Conservation (phyloP, 2,113 vertebrate species). For the Chelonoidis abingdonii region DNA sequence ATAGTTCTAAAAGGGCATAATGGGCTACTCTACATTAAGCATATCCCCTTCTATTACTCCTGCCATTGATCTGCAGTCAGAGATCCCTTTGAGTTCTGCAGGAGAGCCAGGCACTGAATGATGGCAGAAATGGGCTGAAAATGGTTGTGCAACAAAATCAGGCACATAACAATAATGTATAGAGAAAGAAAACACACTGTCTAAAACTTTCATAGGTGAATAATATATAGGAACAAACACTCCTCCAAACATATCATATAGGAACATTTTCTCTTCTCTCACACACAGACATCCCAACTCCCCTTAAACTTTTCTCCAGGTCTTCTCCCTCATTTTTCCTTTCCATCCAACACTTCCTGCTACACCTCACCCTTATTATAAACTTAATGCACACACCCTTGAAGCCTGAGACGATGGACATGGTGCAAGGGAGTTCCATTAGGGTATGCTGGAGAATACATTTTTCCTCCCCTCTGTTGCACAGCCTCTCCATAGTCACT, state of each 20-base stretch:
- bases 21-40: neutral
- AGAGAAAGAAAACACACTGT: neutral
- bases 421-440: neutral
- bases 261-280: neutral
- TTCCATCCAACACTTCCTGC: neutral
- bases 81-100: neutral
- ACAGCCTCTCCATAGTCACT: neutral
- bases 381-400: neutral
- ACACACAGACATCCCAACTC: neutral
- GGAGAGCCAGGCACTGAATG: neutral
- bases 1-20: neutral
- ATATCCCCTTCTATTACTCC: neutral
- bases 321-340: neutral
- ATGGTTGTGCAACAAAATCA: neutral
- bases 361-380: rapidly evolving
- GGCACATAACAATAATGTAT: neutral
- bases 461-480: neutral
- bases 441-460: neutral
- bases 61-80: neutral
- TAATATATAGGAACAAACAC: neutral
- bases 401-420: neutral
- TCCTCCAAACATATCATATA: neutral
- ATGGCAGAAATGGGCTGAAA: neutral
- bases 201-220: neutral
- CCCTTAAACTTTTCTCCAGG: neutral